Evolutionary conservation across 23 tunicate genomes (phyloP), one percentile per base, ranked within the genome.

Genomic region (Trididemnum nubilum): DNA sequence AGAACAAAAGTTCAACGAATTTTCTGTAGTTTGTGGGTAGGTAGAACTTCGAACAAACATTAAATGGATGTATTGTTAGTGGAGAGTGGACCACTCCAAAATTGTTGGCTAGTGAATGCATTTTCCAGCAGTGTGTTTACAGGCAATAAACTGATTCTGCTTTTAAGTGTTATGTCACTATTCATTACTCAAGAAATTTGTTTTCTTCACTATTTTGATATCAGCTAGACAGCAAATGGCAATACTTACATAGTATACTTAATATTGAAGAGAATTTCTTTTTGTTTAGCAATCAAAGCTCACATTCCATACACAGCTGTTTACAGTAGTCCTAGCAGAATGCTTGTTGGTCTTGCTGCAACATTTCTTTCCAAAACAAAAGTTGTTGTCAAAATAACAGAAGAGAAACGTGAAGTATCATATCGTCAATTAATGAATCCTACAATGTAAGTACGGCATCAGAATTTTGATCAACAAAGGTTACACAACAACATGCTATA

Each of bases 251-350:
- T 61, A n/a, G 28, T 61, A 21, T 5, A 61, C 67, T 61, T 61
- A 12, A 61, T 61, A 12, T 61, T 21, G 4, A 3, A 61, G 18
- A n/a, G 26, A 61, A 12, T 24, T 61, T 61, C n/a, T 61, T 61
- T 22, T 67, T 64, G 73, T 87, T 4, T 80, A 91, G 97, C 71
- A 40, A 38, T 61, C 60, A 91, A 85, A 44, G 84, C 90, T 0
- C 40, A 82, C 23, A 85, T 91, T 35, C 97, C 97, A 1, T 91
- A 91, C 87, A 91, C 76, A 84, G 75, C 90, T 19, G 82, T 91
- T 51, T 91, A 91, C 81, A 85, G 97, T 83, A 91, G 89, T 58
- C 97, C 97, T 5, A 85, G 83, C 51, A 50, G 97, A 60, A 32
- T 91, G 65, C 51, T 91, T 29, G 87, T 85, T 27, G 90, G 97